A percentile compares a stretch with the other conserved stretches of the same genome.
These are phyloP conservation scores for Lepidurus arcticus DNA, from an alignment of 1,140 invertebrate genomes.

Conservation along the genomic window DNA sequence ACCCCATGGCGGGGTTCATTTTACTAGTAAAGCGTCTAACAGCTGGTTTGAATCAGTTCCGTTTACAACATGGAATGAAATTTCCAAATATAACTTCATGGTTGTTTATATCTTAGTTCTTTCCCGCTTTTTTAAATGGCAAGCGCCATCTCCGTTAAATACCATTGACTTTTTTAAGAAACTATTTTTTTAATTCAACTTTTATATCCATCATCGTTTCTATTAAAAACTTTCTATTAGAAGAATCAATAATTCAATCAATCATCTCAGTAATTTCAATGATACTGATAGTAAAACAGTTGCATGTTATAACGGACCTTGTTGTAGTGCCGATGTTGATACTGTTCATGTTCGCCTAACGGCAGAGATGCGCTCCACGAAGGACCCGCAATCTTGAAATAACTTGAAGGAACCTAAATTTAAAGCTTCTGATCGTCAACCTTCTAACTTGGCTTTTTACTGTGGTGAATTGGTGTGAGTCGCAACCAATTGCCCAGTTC, in stretches of 20 bases:
- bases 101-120: neutral
- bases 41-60: slow-evolving; percentile 8
- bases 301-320: no score
- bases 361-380: neutral
- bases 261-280: no score
- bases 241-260: no score
- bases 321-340: no score
- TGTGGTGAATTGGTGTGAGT: slow-evolving; percentile 19
- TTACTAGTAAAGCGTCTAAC: neutral
- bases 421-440: neutral
- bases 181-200: no score
- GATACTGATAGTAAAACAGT: no score
- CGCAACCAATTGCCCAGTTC: slow-evolving; percentile 17
- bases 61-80: neutral
- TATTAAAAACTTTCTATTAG: no score
- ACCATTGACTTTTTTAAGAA: no score
- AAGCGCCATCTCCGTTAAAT: no score
- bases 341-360: neutral
- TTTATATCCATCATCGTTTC: no score
- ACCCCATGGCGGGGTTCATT: slow-evolving; percentile 12
- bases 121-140: neutral
- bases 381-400: neutral
- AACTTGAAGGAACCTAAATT: slow-evolving; percentile 7
- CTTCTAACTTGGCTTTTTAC: neutral
- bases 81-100: neutral